phyloP scores from a whole-genome alignment of 2,113 vertebrate genomes.

The Craseonycteris thonglongyai region DNA sequence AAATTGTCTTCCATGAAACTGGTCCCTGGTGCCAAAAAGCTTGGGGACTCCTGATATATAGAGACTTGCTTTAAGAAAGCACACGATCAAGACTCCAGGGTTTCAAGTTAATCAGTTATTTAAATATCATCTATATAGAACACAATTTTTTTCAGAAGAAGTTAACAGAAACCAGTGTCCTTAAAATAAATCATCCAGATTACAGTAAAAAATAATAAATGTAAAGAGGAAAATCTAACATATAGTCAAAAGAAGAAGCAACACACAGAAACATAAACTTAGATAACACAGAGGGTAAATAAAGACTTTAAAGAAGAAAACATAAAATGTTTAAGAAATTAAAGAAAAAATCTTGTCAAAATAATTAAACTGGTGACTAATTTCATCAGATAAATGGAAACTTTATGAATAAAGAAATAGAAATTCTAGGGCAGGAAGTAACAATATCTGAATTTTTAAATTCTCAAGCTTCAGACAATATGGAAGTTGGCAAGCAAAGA shows the following conservation, averaged over 20 bases:
- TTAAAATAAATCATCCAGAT: neutral
- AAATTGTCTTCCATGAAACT: no score
- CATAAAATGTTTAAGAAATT: neutral
- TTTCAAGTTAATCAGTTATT: neutral
- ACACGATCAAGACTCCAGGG: neutral
- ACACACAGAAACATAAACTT: neutral
- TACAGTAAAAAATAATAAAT: neutral
- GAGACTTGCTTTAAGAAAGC: neutral
- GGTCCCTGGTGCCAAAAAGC: no score
- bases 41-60: no score
- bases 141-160: neutral
- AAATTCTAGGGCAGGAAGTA: neutral
- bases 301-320: neutral
- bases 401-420: neutral
- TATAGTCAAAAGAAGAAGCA: neutral
- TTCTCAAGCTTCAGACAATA: neutral
- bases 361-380: neutral
- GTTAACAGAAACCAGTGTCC: neutral
- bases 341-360: neutral
- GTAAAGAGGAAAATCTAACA: neutral
- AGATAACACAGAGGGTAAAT: neutral
- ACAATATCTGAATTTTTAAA: neutral
- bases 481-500: neutral
- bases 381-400: neutral
- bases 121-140: neutral